Percentiles rank a stretch among this genome's conserved stretches.
Conservation (phyloP, 2,113 vertebrate species). For the Lucifuga dentata region DNA sequence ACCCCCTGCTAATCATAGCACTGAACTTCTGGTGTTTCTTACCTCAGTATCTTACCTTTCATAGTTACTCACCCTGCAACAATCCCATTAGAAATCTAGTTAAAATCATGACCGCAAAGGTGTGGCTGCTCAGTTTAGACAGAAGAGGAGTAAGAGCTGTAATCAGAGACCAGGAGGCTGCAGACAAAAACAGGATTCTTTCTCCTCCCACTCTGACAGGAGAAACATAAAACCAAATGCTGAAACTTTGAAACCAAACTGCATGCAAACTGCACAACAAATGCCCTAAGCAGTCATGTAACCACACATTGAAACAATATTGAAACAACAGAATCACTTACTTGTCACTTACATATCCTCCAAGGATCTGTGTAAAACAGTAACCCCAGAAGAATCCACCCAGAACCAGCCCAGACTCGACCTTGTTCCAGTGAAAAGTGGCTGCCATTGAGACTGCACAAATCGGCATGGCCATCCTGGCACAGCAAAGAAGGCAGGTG, state of each 20-base stretch:
- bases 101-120: slow-evolving; percentile 82
- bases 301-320: too few relatives aligned
- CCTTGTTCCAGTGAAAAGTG: slow-evolving; percentile 90
- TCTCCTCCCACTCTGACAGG: slow-evolving; percentile 89
- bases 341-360: slow-evolving; percentile 90
- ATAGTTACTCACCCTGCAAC: slow-evolving; percentile 87
- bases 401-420: slow-evolving; percentile 87
- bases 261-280: too few relatives aligned
- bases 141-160: slow-evolving; percentile 84
- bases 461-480: slow-evolving; percentile 88
- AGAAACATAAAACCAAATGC: neutral
- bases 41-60: too few relatives aligned
- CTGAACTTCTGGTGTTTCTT: too few relatives aligned
- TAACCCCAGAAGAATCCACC: slow-evolving; percentile 97
- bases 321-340: slow-evolving; percentile 56
- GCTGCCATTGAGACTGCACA: slow-evolving; percentile 85
- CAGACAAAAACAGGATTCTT: slow-evolving; percentile 88
- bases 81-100: slow-evolving; percentile 89
- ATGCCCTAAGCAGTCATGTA: too few relatives aligned
- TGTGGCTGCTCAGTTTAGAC: slow-evolving; percentile 76
- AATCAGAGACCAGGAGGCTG: slow-evolving; percentile 85
- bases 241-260: neutral
- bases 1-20: too few relatives aligned
- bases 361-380: slow-evolving; percentile 90
- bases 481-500: slow-evolving; percentile 90